These are phyloP conservation scores for Drosophila leontia DNA, from an alignment of 1,140 invertebrate species.

Conservation along the genomic window DNA sequence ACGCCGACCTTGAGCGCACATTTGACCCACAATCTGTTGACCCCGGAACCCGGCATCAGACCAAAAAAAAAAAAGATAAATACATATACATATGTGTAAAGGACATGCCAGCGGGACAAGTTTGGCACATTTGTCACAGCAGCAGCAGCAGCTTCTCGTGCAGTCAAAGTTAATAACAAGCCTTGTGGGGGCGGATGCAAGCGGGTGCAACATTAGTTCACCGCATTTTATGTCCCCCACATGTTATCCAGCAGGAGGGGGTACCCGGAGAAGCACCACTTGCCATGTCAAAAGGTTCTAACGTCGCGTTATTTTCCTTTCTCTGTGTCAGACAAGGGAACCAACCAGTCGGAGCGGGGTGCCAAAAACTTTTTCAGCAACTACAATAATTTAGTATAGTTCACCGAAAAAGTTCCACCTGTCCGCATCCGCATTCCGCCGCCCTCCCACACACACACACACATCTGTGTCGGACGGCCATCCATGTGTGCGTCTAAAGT, in stretches of 20 bases:
- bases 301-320: slow-evolving; percentile 20
- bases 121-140: slow-evolving; percentile 72
- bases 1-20: slow-evolving; percentile 56
- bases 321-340: slow-evolving; percentile 15
- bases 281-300: slow-evolving; percentile 66
- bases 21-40: slow-evolving; percentile 30
- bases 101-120: slow-evolving; percentile 31
- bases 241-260: not conserved
- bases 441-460: slow-evolving; percentile 27
- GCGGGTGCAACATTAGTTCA: slow-evolving; percentile 51
- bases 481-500: slow-evolving; percentile 73
- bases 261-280: not conserved
- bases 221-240: slow-evolving; percentile 60
- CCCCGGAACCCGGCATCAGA: not conserved
- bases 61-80: slow-evolving; percentile 11
- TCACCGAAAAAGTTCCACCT: slow-evolving; percentile 79
- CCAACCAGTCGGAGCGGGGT: slow-evolving; percentile 7
- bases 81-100: not conserved
- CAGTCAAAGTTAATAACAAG: slow-evolving; percentile 53
- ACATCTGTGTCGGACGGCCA: slow-evolving; percentile 41
- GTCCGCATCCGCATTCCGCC: slow-evolving; percentile 54
- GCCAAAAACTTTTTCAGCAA: slow-evolving; percentile 66
- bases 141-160: slow-evolving; percentile 51
- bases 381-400: slow-evolving; percentile 84
- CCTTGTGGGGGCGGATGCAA: not conserved